These are phyloP conservation scores for Bos taurus DNA, from an alignment of 2,113 vertebrate species.

Conservation along the genomic window ARS-UCD2.0 NC_037328.1:157286001-157286500, in stretches of 20 bases:
- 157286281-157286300: accelerated
- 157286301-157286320: neutral
- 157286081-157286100: neutral
- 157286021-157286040: neutral
- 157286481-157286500: neutral
- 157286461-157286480: neutral
- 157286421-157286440: neutral
- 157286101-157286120: neutral
- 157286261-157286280: accelerated
- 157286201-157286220: accelerated
- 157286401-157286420: neutral
- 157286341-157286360: neutral
- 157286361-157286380: neutral
- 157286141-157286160: neutral
- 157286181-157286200: neutral
- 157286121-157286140: neutral
- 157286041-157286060: neutral
- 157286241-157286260: neutral
- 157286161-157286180: neutral
- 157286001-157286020: accelerated
- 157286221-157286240: no score
- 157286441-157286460: neutral
- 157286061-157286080: neutral
- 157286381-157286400: neutral
- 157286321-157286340: neutral